Conservation (phyloP, 1,140 invertebrate genomes). For the Eueides isabella region DNA sequence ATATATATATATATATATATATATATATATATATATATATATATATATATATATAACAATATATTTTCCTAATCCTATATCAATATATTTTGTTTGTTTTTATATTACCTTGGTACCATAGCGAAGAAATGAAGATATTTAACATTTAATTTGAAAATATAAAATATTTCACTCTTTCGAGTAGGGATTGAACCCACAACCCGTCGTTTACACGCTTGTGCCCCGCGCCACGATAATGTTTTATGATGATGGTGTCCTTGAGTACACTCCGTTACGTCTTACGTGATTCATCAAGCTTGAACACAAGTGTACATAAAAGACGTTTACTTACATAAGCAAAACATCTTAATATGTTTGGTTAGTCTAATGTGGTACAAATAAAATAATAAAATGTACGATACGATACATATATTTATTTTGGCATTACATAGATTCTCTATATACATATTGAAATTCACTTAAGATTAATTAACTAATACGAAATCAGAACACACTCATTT, state of each 20-base stretch:
- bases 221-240: no score
- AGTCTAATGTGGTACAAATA: not conserved
- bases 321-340: constrained; percentile 4
- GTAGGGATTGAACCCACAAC: no score
- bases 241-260: not conserved
- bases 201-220: no score
- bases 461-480: not conserved
- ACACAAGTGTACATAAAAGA: not conserved
- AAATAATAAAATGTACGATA: not conserved
- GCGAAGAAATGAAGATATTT: no score
- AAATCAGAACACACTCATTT: not conserved
- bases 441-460: not conserved
- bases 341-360: not conserved
- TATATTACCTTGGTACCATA: no score
- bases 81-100: no score
- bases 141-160: no score
- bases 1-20: no score
- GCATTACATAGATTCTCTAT: not conserved
- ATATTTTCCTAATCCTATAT: no score
- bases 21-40: no score
- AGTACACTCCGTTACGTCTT: not conserved
- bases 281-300: not conserved
- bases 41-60: no score
- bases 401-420: constrained; percentile 7
- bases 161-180: no score